A percentile compares a stretch with the other conserved stretches of the same genome.
These are phyloP conservation scores for Caenorhabditis remanei DNA, from an alignment of 1,140 invertebrate genomes.

Conservation along the genomic window DNA sequence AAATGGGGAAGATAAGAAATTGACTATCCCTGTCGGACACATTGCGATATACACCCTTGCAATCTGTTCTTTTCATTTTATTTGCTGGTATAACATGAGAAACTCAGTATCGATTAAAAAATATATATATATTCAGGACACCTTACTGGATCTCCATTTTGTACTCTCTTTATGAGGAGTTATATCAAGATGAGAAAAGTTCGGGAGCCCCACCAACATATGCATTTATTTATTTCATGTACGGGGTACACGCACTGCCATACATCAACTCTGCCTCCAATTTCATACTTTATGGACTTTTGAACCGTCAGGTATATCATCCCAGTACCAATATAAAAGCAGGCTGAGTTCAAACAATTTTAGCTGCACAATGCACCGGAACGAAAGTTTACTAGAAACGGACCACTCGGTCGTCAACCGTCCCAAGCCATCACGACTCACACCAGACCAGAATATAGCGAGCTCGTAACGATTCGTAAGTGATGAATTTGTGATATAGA, in stretches of 20 bases:
- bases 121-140: constrained; percentile 31
- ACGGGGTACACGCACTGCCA: constrained; percentile 76
- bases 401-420: background rate
- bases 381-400: background rate
- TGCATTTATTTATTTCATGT: constrained; percentile 74
- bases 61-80: constrained; percentile 74
- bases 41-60: constrained; percentile 77
- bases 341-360: background rate
- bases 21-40: constrained; percentile 71
- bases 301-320: constrained; percentile 62
- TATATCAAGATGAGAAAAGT: constrained; percentile 51
- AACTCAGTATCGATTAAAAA: background rate
- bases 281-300: constrained; percentile 74
- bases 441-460: constrained; percentile 48
- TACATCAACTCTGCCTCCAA: constrained; percentile 76
- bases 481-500: background rate
- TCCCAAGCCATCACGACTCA: constrained; percentile 4
- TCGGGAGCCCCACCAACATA: constrained; percentile 59
- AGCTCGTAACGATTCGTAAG: constrained; percentile 17
- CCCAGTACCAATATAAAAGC: background rate
- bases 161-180: constrained; percentile 65
- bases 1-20: constrained; percentile 5
- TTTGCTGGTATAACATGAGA: constrained; percentile 71
- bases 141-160: constrained; percentile 68
- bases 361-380: constrained; percentile 52